These are phyloP conservation scores for Peucedramus taeniatus DNA, from an alignment of 2,113 vertebrate species.

Conservation along the genomic window DNA sequence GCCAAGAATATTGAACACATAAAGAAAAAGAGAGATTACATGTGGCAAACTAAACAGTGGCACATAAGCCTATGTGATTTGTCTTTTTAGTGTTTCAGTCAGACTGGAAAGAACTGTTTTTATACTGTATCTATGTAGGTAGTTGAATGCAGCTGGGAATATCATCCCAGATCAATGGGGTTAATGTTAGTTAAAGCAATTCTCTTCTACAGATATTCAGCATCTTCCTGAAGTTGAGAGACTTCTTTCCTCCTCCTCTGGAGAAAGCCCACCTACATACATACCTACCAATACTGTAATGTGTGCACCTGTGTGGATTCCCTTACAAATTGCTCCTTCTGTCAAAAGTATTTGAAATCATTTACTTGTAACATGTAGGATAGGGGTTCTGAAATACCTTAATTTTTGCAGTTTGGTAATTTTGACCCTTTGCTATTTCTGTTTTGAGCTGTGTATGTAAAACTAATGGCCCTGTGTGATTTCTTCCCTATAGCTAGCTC, in stretches of 20 bases:
- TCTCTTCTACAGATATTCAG: background rate
- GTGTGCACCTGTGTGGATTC: background rate
- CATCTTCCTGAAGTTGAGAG: background rate
- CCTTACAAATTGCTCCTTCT: background rate
- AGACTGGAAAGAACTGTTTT: background rate
- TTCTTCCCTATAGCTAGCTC: slow-evolving; percentile 8
- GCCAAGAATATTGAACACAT: background rate
- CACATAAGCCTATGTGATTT: background rate
- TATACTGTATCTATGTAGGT: background rate
- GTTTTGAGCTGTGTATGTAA: slow-evolving; percentile 7
- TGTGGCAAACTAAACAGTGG: background rate
- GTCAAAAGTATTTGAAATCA: background rate
- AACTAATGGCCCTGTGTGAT: background rate
- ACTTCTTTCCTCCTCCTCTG: background rate
- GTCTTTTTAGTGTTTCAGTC: background rate
- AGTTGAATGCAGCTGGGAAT: background rate
- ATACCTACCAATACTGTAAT: background rate
- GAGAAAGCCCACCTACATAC: background rate
- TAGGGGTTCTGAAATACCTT: background rate
- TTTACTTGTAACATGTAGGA: background rate
- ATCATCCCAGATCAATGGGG: background rate
- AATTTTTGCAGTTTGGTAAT: slow-evolving; percentile 7
- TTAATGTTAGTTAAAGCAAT: background rate
- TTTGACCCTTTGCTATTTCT: slow-evolving; percentile 11
- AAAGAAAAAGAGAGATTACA: background rate